Base-by-base conservation (phyloP, 2,888 invertebrate genomes). In the Drosophila peninsularis region DNA sequence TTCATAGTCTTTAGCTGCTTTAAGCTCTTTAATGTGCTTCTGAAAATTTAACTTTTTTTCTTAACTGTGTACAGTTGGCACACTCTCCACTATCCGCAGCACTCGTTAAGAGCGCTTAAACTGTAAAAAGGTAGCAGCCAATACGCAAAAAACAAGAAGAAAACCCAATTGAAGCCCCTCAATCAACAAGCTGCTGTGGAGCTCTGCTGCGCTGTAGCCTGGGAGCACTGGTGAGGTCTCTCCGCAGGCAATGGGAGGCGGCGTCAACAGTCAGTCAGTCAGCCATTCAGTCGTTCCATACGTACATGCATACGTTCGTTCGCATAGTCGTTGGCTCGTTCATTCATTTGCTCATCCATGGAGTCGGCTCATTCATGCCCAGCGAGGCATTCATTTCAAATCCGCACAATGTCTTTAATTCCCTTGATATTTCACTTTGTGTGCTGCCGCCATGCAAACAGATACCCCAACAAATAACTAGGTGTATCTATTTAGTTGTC, bases 381-480 rank as follows among this genome's bases (percentile, higher is more conserved):
- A 71, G 78, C 62, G 69, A 62, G 82, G 82, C 76, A 70, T 85
- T 82, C 79, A 73, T 62, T 69, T 70, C 69, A 75, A 89, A 88
- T 85, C 90, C 90, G 63, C 66, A 86, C 86, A 88, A 89, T 85
- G 71, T 79, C 90, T 85, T 88, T 88, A 83, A 89, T 83, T 88
- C 88, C 86, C 90, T 82, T 89, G 90, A 89, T 89, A 83, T 83
- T 83, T 83, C 90, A 83, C 86, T 88, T 82, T 89, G 90, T 85
- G 77, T 71, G 73, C 53, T 36, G 56, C 56, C 56, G 30, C 44
- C 56, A 56, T 52, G 70, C 75, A 70, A 66, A 71, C 75, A 84
- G 79, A 82, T 86, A 86, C 75, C 47, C 88, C 86, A 78, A 85
- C 90, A 88, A 88, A 89, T 89, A 89, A 79, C 90, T 82, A 88